Percentiles rank a stretch among this genome's conserved stretches.
Conservation (phyloP, 2,888 invertebrate genomes). For the Augiades crinisus region DNA sequence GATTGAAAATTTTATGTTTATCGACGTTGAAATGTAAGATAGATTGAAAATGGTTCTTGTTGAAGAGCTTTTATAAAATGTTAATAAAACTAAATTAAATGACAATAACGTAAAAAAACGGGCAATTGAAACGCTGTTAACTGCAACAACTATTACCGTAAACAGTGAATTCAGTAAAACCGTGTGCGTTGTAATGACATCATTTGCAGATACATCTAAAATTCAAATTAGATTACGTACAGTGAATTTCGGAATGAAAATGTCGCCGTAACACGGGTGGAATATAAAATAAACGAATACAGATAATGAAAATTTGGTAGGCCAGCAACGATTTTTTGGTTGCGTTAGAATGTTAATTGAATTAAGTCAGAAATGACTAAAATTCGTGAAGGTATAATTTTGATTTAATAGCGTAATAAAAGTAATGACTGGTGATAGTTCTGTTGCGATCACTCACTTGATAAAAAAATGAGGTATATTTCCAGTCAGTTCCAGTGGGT, state of each 20-base stretch:
- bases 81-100: not conserved
- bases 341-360: not conserved
- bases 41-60: too few species aligned
- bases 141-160: not conserved
- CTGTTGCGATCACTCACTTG: too few species aligned
- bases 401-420: too few species aligned
- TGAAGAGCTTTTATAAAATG: too few species aligned
- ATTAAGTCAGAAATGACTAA: not conserved
- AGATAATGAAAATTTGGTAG: slow-evolving; percentile 12
- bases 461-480: too few species aligned
- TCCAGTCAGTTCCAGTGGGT: too few species aligned
- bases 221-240: slow-evolving; percentile 23
- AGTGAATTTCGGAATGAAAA: slow-evolving; percentile 18
- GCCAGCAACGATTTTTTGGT: not conserved
- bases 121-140: slow-evolving; percentile 1
- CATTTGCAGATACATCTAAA: slow-evolving; percentile 19
- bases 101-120: not conserved
- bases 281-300: slow-evolving; percentile 20
- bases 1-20: too few species aligned
- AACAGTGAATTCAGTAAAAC: slow-evolving; percentile 10
- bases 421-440: too few species aligned
- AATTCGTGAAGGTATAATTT: too few species aligned
- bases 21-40: too few species aligned
- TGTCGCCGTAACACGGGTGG: not conserved
- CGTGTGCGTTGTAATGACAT: slow-evolving; percentile 16